Base-by-base conservation (phyloP, 2,888 invertebrate genomes). In the Aspidapion aeneum region DNA sequence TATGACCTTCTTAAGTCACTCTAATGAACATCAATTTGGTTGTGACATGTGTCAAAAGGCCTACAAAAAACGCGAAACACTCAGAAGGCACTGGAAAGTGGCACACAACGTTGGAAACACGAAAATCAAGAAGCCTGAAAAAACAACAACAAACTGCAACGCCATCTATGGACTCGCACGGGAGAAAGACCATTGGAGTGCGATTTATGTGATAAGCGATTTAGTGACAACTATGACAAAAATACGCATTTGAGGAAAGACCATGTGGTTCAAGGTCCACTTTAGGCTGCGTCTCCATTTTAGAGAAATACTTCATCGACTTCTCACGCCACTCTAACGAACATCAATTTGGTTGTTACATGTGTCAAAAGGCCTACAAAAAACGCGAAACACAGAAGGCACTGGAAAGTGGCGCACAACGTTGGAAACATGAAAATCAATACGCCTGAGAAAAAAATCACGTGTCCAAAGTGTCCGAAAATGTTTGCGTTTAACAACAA, bases 291-390 rank as follows among this genome's bases (percentile, higher is more conserved):
- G n/a, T n/a, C n/a, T n/a, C n/a, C n/a, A n/a, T n/a, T n/a, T n/a
- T n/a, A n/a, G n/a, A n/a, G n/a, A n/a, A n/a, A n/a, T n/a, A n/a
- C n/a, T n/a, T n/a, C n/a, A n/a, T n/a, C n/a, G n/a, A n/a, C 58
- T 69, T 73, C 60, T 62, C 67, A 1, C 72, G 71, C 9, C 76
- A 76, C 66, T 74, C 76, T 3, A 71, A 72, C 49, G 73, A 73
- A 5, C 68, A 73, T 21, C 69, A 71, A 18, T 75, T 71, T 58
- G 71, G 73, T 57, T 85, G 85, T 70, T 74, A 80, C 17, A 81
- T 84, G 67, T 85, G 85, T 68, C 77, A 77, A 50, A 80, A 80
- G 58, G 84, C 84, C 69, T 85, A 85, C 72, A 81, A 80, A 67
- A 82, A 83, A 0, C 73, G 82, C 68, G 66, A 72, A 21, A 71